Conservation (phyloP, 2,113 vertebrate genomes). For the Origma solitaria region DNA sequence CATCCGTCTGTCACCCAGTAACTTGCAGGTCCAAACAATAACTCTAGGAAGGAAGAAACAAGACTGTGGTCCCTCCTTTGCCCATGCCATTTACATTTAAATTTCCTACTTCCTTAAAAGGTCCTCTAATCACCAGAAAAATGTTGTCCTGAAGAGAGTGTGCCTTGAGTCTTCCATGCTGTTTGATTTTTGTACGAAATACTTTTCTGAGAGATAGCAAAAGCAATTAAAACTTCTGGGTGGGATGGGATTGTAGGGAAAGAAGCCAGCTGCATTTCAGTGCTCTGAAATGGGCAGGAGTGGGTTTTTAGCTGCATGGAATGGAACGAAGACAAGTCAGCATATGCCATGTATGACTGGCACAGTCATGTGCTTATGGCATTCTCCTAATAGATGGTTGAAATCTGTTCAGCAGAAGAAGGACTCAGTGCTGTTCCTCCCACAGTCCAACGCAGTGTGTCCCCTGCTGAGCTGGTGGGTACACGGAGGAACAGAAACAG, state of each 20-base stretch:
- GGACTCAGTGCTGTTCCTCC: not conserved
- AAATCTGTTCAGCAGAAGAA: not conserved
- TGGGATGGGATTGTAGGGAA: not conserved
- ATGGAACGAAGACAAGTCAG: not conserved
- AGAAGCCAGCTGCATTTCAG: not conserved
- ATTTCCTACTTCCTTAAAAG: not conserved
- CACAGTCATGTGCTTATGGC: not conserved
- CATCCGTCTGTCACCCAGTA: not conserved
- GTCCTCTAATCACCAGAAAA: not conserved
- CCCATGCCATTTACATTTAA: not conserved
- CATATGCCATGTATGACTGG: not conserved
- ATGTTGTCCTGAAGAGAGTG: not conserved
- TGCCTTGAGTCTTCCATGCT: conserved; percentile 41
- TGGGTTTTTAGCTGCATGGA: not conserved
- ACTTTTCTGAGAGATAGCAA: not conserved
- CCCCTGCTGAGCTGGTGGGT: not conserved
- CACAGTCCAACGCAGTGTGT: not conserved
- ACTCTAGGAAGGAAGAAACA: not conserved
- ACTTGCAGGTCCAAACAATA: not conserved
- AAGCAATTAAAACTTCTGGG: not conserved
- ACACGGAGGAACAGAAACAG: not conserved
- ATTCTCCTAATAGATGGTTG: not conserved
- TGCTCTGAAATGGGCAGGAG: not conserved
- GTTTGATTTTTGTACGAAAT: not conserved
- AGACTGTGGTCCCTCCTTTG: not conserved